Percentiles rank a stretch among this genome's conserved stretches.
Evolutionary conservation across 2,113 vertebrate genomes (phyloP).

Genomic region (Trematocara variabile): DNA sequence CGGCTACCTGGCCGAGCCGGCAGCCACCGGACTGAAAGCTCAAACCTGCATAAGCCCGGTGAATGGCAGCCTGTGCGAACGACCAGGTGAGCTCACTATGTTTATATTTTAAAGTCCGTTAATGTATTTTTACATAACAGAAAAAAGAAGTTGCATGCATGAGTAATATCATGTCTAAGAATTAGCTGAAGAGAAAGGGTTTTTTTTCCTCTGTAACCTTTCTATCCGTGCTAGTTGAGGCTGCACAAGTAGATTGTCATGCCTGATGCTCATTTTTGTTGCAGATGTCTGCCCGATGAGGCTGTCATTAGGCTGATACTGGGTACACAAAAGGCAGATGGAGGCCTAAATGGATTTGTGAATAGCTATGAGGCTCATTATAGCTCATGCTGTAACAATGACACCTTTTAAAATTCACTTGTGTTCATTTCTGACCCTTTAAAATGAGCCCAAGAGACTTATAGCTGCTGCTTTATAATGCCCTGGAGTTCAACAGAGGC

Average conservation of each 20-base stretch:
- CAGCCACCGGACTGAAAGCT: slow-evolving; percentile 81
- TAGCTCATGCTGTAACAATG: not conserved
- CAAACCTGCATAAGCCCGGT: slow-evolving; percentile 84
- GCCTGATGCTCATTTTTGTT: not conserved
- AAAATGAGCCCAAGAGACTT: not conserved
- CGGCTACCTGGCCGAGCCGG: slow-evolving; percentile 88
- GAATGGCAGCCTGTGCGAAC: slow-evolving; percentile 89
- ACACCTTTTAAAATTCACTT: not conserved
- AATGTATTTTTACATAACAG: not conserved
- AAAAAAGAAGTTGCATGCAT: not conserved
- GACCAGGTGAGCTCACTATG: slow-evolving; percentile 75
- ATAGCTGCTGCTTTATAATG: not conserved
- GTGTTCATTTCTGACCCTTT: not conserved
- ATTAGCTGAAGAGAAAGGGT: not conserved
- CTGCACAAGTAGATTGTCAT: not conserved
- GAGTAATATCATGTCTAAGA: not conserved
- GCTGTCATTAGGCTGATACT: not conserved
- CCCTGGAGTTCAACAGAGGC: not conserved
- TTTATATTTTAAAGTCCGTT: not conserved
- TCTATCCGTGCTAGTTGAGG: not conserved
- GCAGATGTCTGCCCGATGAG: not conserved
- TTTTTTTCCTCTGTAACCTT: not conserved
- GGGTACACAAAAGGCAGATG: not conserved
- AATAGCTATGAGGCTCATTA: not conserved
- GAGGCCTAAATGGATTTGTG: not conserved